Evolutionary conservation across 2,797 vertebrate genomes (phyloP), one percentile per base, ranked within the genome.

Genomic region (Xiphorhynchus erythropygius): DNA sequence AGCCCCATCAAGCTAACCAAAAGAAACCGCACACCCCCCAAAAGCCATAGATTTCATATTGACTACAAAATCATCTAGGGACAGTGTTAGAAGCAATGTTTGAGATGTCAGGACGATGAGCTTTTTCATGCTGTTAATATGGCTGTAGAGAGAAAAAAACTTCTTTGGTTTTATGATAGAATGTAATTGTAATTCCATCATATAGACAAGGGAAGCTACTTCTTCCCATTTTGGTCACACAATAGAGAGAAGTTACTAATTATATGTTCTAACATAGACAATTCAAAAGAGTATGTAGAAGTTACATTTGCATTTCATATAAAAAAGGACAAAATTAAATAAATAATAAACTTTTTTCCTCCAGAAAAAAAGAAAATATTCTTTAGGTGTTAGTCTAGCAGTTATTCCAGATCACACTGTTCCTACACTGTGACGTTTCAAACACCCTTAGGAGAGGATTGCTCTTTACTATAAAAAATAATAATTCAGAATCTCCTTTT

Each of bases 371-470:
- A 13, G 16, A 8, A 28, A 39, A 9, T 1, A 4, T 57, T 39
- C n/a, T 33, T 52, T 39, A 5, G 2, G 2, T 16, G 13, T 16
- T 32, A 50, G 2, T 8, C 10, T 19, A 33, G 15, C 14, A 50
- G 9, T 23, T 79, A 23, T 27, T 30, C 2, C 4, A 65, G 3
- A 3, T 59, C 0, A 1, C 2, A 4, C 11, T 19, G 7, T 71
- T 47, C 57, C 68, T 47, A 16, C 6, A 13, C 9, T 3, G 4
- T 77, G 33, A 59, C 1, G n/a, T 53, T 37, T 33, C 3, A 27
- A 49, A 49, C 6, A 37, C 15, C 3, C 2, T 64, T 49, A 53
- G 15, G 17, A 5, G 35, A 85, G 13, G 5, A 76, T 9, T 33
- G 5, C 5, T 33, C 1, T 17, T 57, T 24, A 18, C 4, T 37